Percentiles rank a stretch among this genome's conserved stretches.
These are phyloP conservation scores for Cheilinus undulatus DNA, from an alignment of 2,113 vertebrate species.

Conservation along the genomic window DNA sequence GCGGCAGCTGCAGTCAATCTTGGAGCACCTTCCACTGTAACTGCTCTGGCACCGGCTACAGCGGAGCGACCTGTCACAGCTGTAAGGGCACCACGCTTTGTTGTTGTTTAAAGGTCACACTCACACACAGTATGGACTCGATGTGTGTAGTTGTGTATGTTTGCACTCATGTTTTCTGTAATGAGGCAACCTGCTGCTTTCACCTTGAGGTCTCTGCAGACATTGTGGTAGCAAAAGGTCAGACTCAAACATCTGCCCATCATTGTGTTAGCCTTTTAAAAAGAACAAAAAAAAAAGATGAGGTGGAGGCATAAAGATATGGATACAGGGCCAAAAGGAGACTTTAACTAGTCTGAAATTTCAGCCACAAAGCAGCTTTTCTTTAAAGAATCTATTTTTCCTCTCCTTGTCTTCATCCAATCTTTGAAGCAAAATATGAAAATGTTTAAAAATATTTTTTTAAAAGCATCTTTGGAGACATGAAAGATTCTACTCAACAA, in stretches of 20 bases:
- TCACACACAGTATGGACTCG: not conserved
- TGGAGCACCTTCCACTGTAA: constrained; percentile 93
- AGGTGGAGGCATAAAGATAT: not conserved
- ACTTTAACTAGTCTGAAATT: too few relatives aligned
- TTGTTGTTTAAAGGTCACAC: constrained; percentile 10
- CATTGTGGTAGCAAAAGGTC: constrained; percentile 21
- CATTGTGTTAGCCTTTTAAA: too few relatives aligned
- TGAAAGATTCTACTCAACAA: too few relatives aligned
- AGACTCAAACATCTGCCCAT: constrained; percentile 13
- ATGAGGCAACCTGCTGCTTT: constrained; percentile 8
- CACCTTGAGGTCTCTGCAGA: constrained; percentile 11
- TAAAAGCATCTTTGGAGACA: too few relatives aligned
- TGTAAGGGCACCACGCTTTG: constrained; percentile 72
- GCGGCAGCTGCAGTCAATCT: constrained; percentile 91
- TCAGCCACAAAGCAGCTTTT: too few relatives aligned
- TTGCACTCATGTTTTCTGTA: not conserved
- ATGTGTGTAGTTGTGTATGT: not conserved
- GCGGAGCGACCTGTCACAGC: constrained; percentile 91
- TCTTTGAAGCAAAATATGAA: too few relatives aligned
- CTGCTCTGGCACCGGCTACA: constrained; percentile 90
- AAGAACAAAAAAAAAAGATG: not conserved
- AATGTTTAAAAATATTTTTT: too few relatives aligned
- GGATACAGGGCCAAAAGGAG: too few relatives aligned
- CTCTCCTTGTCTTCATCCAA: too few relatives aligned
- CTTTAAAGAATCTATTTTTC: too few relatives aligned